A percentile compares a stretch with the other conserved stretches of the same genome.
These are phyloP conservation scores for Colletes latitarsis DNA, from an alignment of 1,140 invertebrate species.

Conservation along the genomic window DNA sequence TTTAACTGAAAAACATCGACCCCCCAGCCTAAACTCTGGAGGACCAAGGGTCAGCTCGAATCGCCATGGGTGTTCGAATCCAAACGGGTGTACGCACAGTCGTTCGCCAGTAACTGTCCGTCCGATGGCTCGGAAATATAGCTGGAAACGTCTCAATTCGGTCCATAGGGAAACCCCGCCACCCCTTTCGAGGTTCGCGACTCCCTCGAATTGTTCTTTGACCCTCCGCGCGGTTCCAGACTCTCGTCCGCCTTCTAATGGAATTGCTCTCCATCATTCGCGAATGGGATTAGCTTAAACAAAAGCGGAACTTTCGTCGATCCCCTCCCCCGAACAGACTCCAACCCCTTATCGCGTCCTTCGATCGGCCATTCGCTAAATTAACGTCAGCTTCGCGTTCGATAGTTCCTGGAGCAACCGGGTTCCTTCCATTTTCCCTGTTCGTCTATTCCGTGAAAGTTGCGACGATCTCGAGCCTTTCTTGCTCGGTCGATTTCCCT, in stretches of 20 bases:
- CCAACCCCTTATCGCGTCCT: not conserved
- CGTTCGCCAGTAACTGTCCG: not conserved
- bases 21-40: too few relatives aligned
- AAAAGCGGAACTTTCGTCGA: slow-evolving; percentile 49
- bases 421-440: not conserved
- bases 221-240: slow-evolving; percentile 36
- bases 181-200: slow-evolving; percentile 52
- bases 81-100: not conserved
- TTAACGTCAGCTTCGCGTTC: not conserved
- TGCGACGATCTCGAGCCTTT: not conserved
- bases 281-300: slow-evolving; percentile 65
- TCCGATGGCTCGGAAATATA: slow-evolving; percentile 1
- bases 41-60: not conserved
- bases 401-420: not conserved
- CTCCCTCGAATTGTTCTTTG: slow-evolving; percentile 64
- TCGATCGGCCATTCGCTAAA: slow-evolving; percentile 13
- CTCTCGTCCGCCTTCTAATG: slow-evolving; percentile 72
- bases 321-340: not conserved
- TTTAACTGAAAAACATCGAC: too few relatives aligned
- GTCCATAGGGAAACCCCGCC: not conserved
- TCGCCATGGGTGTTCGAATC: slow-evolving; percentile 9
- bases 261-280: slow-evolving; percentile 69
- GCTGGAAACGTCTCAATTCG: slow-evolving; percentile 71
- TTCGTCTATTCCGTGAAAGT: too few relatives aligned
- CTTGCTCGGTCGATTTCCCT: too few relatives aligned